phyloP scores from a whole-genome alignment of 2,888 invertebrate genomes.

The Ophonus ardosiacus region DNA sequence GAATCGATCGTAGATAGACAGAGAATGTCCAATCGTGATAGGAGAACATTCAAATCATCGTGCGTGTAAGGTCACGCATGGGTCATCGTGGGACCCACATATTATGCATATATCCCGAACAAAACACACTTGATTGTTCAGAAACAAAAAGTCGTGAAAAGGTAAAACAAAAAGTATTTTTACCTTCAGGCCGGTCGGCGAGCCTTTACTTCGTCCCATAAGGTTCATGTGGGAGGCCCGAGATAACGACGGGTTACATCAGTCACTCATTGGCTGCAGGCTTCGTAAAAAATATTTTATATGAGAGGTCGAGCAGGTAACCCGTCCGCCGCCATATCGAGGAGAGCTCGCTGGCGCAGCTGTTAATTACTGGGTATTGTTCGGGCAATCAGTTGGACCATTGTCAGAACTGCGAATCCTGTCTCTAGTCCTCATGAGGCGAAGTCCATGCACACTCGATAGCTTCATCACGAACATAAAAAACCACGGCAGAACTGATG shows the following conservation, averaged over 20 bases:
- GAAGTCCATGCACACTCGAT: background rate
- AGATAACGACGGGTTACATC: slow-evolving; percentile 76
- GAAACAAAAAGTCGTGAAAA: slow-evolving; percentile 46
- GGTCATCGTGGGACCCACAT: slow-evolving; percentile 52
- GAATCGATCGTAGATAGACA: slow-evolving; percentile 54
- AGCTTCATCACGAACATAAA: slow-evolving; percentile 17
- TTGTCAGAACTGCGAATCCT: slow-evolving; percentile 51
- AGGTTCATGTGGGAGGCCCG: slow-evolving; percentile 65
- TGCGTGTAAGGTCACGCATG: slow-evolving; percentile 54
- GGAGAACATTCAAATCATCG: slow-evolving; percentile 26
- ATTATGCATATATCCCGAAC: slow-evolving; percentile 58
- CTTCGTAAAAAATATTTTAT: slow-evolving; percentile 56
- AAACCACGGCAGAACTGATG: background rate
- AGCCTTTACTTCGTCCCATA: slow-evolving; percentile 64
- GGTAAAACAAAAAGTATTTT: slow-evolving; percentile 56
- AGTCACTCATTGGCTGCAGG: slow-evolving; percentile 74
- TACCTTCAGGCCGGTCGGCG: slow-evolving; percentile 57
- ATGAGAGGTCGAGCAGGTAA: slow-evolving; percentile 45
- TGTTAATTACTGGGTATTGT: slow-evolving; percentile 56
- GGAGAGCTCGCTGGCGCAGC: slow-evolving; percentile 8
- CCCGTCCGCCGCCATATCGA: slow-evolving; percentile 13
- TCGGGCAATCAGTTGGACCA: slow-evolving; percentile 57
- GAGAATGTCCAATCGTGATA: slow-evolving; percentile 59
- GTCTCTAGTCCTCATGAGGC: background rate
- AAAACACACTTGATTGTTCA: slow-evolving; percentile 50